Evolutionary conservation across 1,140 invertebrate species (phyloP).

Genomic region (Aphaenogaster rudis): DNA sequence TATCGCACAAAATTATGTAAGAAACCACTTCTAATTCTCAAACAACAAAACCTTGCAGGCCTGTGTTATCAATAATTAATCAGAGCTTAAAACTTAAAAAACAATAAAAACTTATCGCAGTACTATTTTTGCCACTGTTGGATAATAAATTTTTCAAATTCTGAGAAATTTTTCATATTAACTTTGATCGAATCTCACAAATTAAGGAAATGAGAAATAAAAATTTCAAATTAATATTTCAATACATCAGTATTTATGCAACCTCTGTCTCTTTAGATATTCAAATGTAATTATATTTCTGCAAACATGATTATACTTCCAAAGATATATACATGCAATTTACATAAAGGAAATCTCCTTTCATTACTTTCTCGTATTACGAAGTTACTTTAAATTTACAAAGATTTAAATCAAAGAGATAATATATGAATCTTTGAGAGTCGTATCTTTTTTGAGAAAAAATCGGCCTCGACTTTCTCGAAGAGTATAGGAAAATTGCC

Average conservation of each 20-base stretch:
- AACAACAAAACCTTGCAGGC: too few relatives aligned
- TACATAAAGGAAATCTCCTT: neutral
- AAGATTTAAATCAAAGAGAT: neutral
- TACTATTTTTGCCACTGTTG: neutral
- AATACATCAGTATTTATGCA: constrained; percentile 18
- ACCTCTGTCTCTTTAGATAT: neutral
- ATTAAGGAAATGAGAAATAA: neutral
- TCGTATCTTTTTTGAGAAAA: constrained; percentile 1
- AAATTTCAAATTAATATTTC: constrained; percentile 10
- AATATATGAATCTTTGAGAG: neutral
- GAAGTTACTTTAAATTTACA: neutral
- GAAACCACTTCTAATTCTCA: too few relatives aligned
- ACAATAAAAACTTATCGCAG: neutral
- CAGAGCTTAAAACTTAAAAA: too few relatives aligned
- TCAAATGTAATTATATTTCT: constrained; percentile 25
- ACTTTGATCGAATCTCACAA: neutral
- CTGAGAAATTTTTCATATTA: neutral
- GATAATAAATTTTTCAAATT: neutral
- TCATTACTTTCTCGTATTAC: neutral
- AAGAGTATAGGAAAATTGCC: constrained; percentile 17
- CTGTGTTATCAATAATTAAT: neutral
- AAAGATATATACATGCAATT: neutral
- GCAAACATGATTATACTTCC: neutral
- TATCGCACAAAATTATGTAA: too few relatives aligned
- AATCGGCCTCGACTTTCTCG: constrained; percentile 3